phyloP scores from a whole-genome alignment of 2,113 vertebrate genomes.

The Fukomys damarensis region DNA sequence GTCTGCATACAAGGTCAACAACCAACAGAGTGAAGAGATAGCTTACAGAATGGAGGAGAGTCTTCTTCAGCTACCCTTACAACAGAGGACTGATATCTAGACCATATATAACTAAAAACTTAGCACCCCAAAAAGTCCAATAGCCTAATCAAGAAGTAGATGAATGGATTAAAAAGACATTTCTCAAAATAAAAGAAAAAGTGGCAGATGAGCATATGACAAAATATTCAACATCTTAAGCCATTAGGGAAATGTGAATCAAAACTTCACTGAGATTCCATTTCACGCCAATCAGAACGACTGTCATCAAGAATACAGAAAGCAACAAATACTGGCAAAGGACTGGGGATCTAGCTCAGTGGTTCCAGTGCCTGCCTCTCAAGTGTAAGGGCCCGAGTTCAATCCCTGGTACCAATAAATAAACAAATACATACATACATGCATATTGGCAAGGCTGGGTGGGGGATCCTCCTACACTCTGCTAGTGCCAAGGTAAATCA shows the following conservation, averaged over 20 bases:
- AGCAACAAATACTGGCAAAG: not conserved
- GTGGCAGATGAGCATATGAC: not conserved
- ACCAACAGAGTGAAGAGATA: not conserved
- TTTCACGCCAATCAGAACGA: not conserved
- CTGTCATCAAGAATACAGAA: not conserved
- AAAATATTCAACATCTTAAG: not conserved
- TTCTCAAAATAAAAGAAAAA: not conserved
- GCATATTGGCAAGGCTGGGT: too few species aligned
- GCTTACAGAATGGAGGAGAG: not conserved
- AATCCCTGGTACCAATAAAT: too few species aligned
- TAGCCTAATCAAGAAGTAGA: not conserved
- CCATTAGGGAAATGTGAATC: not conserved
- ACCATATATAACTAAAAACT: not conserved
- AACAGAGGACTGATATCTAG: not conserved
- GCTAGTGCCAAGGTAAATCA: not conserved
- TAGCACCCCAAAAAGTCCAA: not conserved
- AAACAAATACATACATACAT: too few species aligned
- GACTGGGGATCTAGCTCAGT: too few species aligned
- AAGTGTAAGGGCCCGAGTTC: too few species aligned
- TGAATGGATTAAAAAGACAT: not conserved
- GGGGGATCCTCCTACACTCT: not conserved
- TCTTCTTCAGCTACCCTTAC: not conserved
- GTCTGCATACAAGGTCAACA: not conserved
- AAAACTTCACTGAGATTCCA: not conserved
- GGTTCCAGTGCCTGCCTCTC: too few species aligned